Percentiles rank a stretch among this genome's conserved stretches.
Evolutionary conservation across 1,140 invertebrate genomes (phyloP).

Genomic region (Zophobas atratus): DNA sequence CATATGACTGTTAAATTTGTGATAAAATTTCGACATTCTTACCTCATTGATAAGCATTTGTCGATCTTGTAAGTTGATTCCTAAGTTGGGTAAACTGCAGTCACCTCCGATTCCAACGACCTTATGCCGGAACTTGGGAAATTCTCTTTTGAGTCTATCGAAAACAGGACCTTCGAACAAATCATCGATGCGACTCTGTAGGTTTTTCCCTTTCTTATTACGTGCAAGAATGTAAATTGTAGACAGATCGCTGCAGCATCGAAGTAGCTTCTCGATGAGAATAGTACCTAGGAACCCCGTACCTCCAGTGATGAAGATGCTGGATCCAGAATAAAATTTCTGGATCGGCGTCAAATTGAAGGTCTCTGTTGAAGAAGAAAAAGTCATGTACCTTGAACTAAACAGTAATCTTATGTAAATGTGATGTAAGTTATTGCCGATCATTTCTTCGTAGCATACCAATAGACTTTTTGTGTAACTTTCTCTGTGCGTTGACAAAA

Average conservation of each 20-base stretch:
- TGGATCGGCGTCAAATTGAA: conserved; percentile 62
- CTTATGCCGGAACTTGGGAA: conserved; percentile 78
- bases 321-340: conserved; percentile 72
- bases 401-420: conserved; percentile 14
- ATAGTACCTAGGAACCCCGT: conserved; percentile 84
- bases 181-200: conserved; percentile 74
- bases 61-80: conserved; percentile 73
- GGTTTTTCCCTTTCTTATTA: conserved; percentile 83
- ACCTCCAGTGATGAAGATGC: conserved; percentile 78
- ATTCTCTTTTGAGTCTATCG: conserved; percentile 54
- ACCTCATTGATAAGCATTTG: conserved; percentile 76
- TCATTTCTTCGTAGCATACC: conserved; percentile 34
- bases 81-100: conserved; percentile 75
- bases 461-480: conserved; percentile 31
- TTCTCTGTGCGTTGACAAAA: conserved; percentile 20
- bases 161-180: conserved; percentile 74
- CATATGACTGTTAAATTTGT: not conserved
- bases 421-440: conserved; percentile 15
- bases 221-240: conserved; percentile 85
- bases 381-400: conserved; percentile 1
- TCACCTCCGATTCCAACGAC: conserved; percentile 77
- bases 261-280: conserved; percentile 86
- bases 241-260: conserved; percentile 81
- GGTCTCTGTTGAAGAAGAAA: not conserved
- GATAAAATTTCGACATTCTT: conserved; percentile 57